Evolutionary conservation across 2,113 vertebrate species (phyloP).

Genomic region (Ailuropoda melanoleuca): DNA sequence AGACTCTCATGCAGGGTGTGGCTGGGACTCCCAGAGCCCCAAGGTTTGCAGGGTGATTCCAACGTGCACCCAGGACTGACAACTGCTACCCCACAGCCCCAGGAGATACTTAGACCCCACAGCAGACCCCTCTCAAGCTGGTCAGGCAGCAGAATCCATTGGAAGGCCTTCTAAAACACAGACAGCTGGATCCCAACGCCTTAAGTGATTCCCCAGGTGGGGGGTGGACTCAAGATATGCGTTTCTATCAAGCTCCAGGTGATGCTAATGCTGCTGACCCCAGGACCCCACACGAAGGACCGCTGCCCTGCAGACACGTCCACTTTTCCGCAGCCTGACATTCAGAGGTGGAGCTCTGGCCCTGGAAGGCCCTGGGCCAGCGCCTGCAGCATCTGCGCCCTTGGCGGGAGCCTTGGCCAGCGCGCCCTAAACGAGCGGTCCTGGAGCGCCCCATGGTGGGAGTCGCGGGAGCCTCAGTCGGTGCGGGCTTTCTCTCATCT

Average conservation of each 20-base stretch:
- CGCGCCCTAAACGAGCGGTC: background rate
- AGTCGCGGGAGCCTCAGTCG: fast-evolving
- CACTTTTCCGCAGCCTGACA: background rate
- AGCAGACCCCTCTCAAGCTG: background rate
- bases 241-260: background rate
- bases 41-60: background rate
- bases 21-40: background rate
- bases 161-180: background rate
- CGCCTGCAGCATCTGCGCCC: fast-evolving
- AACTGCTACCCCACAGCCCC: background rate
- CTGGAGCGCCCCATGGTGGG: background rate
- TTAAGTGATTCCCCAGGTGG: background rate
- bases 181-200: background rate
- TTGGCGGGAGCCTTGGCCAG: fast-evolving
- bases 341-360: background rate
- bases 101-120: too few species aligned
- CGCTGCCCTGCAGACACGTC: background rate
- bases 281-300: background rate
- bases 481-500: background rate
- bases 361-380: fast-evolving
- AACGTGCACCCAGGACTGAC: too few species aligned
- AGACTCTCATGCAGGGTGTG: background rate
- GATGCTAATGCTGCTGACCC: too few species aligned
- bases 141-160: background rate
- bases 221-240: background rate